Base-by-base conservation (phyloP, 2,888 invertebrate genomes). In the Ochropleura leucogaster region DNA sequence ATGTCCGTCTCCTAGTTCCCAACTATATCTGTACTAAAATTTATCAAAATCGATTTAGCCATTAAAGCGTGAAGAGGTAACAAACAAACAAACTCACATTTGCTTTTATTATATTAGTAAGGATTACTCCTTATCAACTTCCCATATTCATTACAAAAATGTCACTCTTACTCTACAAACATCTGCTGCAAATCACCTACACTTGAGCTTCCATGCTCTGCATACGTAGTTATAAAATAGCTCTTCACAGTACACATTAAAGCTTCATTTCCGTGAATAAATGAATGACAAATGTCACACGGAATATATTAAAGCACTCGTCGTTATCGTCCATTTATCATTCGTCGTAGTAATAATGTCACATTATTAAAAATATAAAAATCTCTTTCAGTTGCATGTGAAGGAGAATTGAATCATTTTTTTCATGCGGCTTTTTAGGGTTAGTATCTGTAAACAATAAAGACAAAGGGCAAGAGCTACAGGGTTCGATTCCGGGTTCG, bases 311-410 rank as follows among this genome's bases (percentile, higher is more conserved):
- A 59, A 75, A 80, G 49, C 59, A 72, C 40, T 77, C 85, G 53
- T 77, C 85, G 66, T 85, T 85, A 73, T 73, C 49, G 40, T 51
- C 7, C 82, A 82, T 85, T 82, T 82, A 85, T 82, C 82, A 85
- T 77, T 85, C 78, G 60, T 62, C 78, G 69, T 6, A 64, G 77
- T 53, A 66, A 77, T 82, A 72, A 76, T 53, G 82, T 76, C 63
- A 69, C 59, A 42, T 74, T 62, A 62, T 59, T 51, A 53, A 8
- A 42, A 79, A 55, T 55, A 40, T 64, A 60, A 51, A 68, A 20
- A 68, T 81, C 5, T 82, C 40, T 72, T 30, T 42, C 51, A 40
- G 51, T 53, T 68, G 44, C 68, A 73, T 67, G 3, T 68, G 68
- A 49, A n/a, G 4, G 14, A 30, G 44, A 46, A 3, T 55, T 16